These are phyloP conservation scores for Valencia hispanica DNA, from an alignment of 2,797 vertebrate species.

Conservation along the genomic window DNA sequence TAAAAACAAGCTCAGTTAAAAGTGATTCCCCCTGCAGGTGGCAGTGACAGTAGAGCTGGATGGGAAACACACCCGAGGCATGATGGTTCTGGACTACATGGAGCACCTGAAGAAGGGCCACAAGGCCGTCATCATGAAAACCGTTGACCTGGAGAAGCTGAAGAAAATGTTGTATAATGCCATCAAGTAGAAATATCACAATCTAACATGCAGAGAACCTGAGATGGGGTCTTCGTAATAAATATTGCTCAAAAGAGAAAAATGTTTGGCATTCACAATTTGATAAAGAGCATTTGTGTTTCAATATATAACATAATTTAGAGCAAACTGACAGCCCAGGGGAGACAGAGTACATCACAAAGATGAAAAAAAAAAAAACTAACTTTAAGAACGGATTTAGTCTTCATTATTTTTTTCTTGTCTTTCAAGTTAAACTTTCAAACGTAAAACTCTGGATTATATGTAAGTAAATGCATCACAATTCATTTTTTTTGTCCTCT, in stretches of 20 bases:
- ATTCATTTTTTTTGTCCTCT: too few species aligned
- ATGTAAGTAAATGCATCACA: too few species aligned
- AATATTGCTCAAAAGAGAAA: too few species aligned
- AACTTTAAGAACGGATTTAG: too few species aligned
- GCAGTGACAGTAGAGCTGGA: slow-evolving; percentile 74
- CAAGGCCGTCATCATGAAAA: slow-evolving; percentile 73
- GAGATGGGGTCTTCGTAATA: too few species aligned
- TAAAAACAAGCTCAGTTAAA: background rate
- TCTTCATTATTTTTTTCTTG: too few species aligned
- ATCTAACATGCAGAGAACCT: background rate
- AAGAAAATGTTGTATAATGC: slow-evolving; percentile 69
- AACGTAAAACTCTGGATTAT: too few species aligned
- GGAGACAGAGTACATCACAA: too few species aligned
- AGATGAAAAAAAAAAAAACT: too few species aligned
- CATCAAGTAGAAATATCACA: slow-evolving; percentile 44
- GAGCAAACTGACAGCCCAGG: too few species aligned
- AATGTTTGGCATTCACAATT: background rate
- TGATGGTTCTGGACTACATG: slow-evolving; percentile 79
- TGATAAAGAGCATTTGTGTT: background rate
- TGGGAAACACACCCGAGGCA: slow-evolving; percentile 70
- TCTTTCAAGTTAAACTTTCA: too few species aligned
- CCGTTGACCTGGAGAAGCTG: slow-evolving; percentile 71
- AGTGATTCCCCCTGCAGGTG: slow-evolving; percentile 22
- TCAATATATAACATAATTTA: background rate
- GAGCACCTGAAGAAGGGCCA: slow-evolving; percentile 67